Conservation (phyloP, 2,888 invertebrate species). For the Trichopoda pennipes region DNA sequence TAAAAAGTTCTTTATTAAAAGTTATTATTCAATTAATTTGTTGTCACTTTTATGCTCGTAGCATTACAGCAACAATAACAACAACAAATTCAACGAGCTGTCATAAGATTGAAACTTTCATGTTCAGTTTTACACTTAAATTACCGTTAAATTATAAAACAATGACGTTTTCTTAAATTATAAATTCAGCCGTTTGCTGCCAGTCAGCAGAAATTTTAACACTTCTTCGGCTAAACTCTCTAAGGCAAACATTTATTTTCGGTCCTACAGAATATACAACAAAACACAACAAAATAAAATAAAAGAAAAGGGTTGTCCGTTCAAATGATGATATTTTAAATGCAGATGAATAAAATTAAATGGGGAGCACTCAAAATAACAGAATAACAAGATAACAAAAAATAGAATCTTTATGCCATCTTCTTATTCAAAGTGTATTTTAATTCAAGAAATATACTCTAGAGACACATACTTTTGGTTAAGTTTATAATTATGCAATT, state of each 20-base stretch:
- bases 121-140: conserved; percentile 51
- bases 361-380: background rate
- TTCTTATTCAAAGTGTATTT: conserved; percentile 12
- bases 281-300: background rate
- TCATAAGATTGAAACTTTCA: conserved; percentile 48
- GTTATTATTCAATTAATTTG: conserved; percentile 65
- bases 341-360: background rate
- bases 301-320: conserved; percentile 61
- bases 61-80: conserved; percentile 25
- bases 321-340: conserved; percentile 57
- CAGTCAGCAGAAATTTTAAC: conserved; percentile 62
- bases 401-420: conserved; percentile 27
- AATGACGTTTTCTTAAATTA: conserved; percentile 52
- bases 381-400: background rate
- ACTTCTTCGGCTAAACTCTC: conserved; percentile 61
- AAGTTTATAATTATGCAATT: conserved; percentile 67
- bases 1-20: background rate
- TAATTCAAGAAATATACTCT: conserved; percentile 62
- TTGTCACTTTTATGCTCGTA: conserved; percentile 53
- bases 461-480: conserved; percentile 46
- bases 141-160: conserved; percentile 45
- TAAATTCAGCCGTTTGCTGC: conserved; percentile 47
- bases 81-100: conserved; percentile 10
- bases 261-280: background rate
- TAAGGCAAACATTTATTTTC: conserved; percentile 49